Conservation (phyloP, 1,140 invertebrate species). For the Goniozus legneri region DNA sequence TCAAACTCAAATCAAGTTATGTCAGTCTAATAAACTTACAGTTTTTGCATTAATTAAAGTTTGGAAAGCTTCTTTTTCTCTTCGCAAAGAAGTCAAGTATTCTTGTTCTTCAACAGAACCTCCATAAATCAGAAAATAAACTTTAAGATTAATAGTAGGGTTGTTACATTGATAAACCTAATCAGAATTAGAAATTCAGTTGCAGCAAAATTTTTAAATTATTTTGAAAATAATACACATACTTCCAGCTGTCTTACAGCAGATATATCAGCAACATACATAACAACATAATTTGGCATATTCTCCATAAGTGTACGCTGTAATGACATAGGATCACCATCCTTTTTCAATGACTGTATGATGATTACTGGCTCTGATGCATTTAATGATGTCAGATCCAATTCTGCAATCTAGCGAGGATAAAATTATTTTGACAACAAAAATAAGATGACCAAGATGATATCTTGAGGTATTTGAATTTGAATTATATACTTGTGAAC, state of each 20-base stretch:
- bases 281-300: slow-evolving; percentile 78
- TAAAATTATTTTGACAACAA: not conserved
- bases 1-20: slow-evolving; percentile 3
- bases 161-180: slow-evolving; percentile 69
- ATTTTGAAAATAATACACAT: slow-evolving; percentile 6
- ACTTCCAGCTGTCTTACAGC: slow-evolving; percentile 87
- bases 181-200: slow-evolving; percentile 34
- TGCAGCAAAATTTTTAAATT: slow-evolving; percentile 1
- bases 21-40: slow-evolving; percentile 56
- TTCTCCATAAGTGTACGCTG: slow-evolving; percentile 64
- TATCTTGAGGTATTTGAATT: too few relatives aligned
- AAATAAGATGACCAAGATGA: too few relatives aligned
- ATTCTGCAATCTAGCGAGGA: slow-evolving; percentile 59
- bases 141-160: slow-evolving; percentile 60
- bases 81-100: slow-evolving; percentile 83
- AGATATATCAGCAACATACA: slow-evolving; percentile 87
- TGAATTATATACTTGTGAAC: slow-evolving; percentile 62
- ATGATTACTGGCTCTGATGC: slow-evolving; percentile 62
- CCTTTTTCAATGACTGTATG: slow-evolving; percentile 74
- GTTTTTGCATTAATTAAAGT: slow-evolving; percentile 86
- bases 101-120: slow-evolving; percentile 94
- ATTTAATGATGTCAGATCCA: slow-evolving; percentile 61
- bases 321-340: slow-evolving; percentile 66
- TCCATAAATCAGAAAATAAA: slow-evolving; percentile 88
- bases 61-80: slow-evolving; percentile 94